These are phyloP conservation scores for Nyctereutes procyonoides DNA, from an alignment of 2,113 vertebrate genomes.

Conservation along the genomic window DNA sequence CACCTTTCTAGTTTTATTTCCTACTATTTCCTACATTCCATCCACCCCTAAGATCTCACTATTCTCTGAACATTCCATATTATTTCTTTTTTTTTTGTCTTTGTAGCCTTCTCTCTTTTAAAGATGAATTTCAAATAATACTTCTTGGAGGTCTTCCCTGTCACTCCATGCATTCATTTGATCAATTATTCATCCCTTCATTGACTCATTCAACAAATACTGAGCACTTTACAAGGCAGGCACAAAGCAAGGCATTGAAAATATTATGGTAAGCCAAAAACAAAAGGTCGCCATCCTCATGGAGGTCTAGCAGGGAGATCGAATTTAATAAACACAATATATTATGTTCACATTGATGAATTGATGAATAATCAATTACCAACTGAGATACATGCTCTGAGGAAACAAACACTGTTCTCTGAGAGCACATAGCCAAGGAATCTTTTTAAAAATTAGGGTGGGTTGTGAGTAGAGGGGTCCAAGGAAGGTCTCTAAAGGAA, in stretches of 20 bases:
- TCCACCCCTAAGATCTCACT: not conserved
- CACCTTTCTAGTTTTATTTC: slow-evolving; percentile 13
- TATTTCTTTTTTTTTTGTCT: not conserved
- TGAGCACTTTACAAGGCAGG: not conserved
- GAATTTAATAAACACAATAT: not conserved
- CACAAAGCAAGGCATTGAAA: slow-evolving; percentile 5
- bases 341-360: not conserved
- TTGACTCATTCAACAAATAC: slow-evolving; percentile 16
- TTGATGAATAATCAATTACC: slow-evolving; percentile 8
- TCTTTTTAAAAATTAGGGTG: not conserved
- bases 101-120: not conserved
- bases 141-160: not conserved
- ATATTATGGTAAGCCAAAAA: not conserved
- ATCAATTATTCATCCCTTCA: slow-evolving; percentile 7
- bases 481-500: not conserved
- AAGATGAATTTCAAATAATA: slow-evolving; percentile 17
- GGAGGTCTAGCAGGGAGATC: not conserved
- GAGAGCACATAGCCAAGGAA: not conserved
- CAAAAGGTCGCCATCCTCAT: not conserved
- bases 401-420: not conserved
- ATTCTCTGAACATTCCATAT: not conserved
- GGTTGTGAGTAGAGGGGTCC: not conserved
- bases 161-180: not conserved
- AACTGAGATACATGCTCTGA: not conserved
- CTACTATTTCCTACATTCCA: not conserved